phyloP scores from a whole-genome alignment of 1,140 invertebrate species.

The Adoxophyes honmai region DNA sequence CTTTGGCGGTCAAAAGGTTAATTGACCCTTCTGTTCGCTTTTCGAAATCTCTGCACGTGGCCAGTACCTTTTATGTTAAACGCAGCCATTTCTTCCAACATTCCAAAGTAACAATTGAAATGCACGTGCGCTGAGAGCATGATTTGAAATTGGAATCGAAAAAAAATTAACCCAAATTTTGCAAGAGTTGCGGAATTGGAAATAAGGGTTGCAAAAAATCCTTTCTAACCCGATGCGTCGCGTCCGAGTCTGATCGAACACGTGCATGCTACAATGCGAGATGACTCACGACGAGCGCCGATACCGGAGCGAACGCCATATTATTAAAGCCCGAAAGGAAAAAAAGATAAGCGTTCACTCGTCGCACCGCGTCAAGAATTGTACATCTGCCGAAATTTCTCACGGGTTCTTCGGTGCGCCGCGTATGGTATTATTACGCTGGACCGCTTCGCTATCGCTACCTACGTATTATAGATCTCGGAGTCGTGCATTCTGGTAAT shows the following conservation, averaged over 20 bases:
- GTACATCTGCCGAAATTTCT: conserved; percentile 76
- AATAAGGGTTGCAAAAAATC: conserved; percentile 73
- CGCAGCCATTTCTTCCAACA: conserved; percentile 15
- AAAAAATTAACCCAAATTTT: conserved; percentile 70
- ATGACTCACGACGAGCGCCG: conserved; percentile 64
- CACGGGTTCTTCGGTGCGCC: conserved; percentile 56
- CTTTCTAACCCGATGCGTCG: conserved; percentile 61
- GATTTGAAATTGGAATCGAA: conserved; percentile 38
- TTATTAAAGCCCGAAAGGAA: conserved; percentile 63
- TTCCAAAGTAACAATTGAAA: conserved; percentile 36
- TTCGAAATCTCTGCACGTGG: conserved; percentile 25
- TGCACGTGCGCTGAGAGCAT: conserved; percentile 52
- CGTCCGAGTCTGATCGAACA: conserved; percentile 56
- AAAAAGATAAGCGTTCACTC: conserved; percentile 68
- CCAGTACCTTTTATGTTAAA: conserved; percentile 15
- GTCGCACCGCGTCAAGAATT: conserved; percentile 68
- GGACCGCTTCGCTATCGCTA: conserved; percentile 48
- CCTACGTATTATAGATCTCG: conserved; percentile 41
- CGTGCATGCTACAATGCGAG: conserved; percentile 44
- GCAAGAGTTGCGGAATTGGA: conserved; percentile 74
- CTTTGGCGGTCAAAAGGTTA: too few species aligned
- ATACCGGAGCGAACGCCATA: conserved; percentile 50
- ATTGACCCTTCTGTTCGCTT: conserved; percentile 13
- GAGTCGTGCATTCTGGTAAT: conserved; percentile 38
- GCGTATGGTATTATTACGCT: conserved; percentile 68